phyloP scores from a whole-genome alignment of 1,140 invertebrate species.

The Seison nebaliae region DNA sequence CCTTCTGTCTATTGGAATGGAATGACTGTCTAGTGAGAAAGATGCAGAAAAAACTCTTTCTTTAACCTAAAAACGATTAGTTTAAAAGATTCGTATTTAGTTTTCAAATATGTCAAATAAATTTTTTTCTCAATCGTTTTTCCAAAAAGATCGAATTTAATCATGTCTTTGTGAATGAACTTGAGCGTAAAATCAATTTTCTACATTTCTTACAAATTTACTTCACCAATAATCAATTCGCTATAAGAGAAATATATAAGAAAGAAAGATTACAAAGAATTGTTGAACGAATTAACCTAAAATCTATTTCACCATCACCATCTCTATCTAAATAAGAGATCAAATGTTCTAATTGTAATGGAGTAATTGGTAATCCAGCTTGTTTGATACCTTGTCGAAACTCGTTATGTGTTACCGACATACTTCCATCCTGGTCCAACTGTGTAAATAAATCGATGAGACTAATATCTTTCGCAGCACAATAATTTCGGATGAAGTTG shows the following conservation, averaged over 20 bases:
- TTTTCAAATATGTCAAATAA: too few relatives aligned
- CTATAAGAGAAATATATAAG: not conserved
- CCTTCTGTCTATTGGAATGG: too few relatives aligned
- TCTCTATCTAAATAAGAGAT: conserved; percentile 18
- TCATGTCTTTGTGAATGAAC: too few relatives aligned
- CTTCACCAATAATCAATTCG: conserved; percentile 13
- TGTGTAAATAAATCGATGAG: conserved; percentile 19
- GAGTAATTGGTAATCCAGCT: conserved; percentile 16
- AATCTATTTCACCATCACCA: conserved; percentile 20
- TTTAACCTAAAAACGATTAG: too few relatives aligned
- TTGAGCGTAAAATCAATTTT: too few relatives aligned
- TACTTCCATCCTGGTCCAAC: conserved; percentile 20
- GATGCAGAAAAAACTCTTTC: too few relatives aligned
- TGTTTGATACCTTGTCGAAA: conserved; percentile 20
- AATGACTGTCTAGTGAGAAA: too few relatives aligned
- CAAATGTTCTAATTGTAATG: conserved; percentile 17
- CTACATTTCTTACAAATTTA: too few relatives aligned
- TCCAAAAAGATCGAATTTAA: too few relatives aligned
- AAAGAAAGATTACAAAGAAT: not conserved
- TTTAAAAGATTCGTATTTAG: too few relatives aligned
- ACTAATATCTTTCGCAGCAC: conserved; percentile 17
- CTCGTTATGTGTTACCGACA: conserved; percentile 20
- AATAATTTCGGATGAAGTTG: conserved; percentile 17
- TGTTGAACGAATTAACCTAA: conserved; percentile 15
- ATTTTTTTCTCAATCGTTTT: too few relatives aligned